Evolutionary conservation across 2,113 vertebrate species (phyloP), one percentile per base, ranked within the genome.

Genomic region (Dendrocopos noguchii): DNA sequence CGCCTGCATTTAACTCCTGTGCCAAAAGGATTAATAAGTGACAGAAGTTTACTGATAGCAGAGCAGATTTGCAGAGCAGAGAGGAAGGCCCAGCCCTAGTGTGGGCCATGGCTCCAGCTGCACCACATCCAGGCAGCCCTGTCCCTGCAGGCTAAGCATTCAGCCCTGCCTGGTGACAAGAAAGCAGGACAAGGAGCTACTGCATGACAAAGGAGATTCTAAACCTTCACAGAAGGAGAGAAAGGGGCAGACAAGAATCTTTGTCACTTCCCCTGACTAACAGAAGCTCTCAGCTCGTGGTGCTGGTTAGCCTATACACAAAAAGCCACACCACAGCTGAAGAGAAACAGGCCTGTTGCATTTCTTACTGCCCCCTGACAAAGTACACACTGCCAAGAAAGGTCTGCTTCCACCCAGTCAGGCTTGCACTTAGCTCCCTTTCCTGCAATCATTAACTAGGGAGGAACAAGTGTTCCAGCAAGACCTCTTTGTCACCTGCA

Each of bases 371-470:
- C 31, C 44, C 64, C n/a, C 64, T 64, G 42, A 61, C 22, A 87
- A 36, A 77, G 66, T 1, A 9, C 33, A 42, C 6, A 1, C 15
- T 60, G 71, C 77, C 68, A 52, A 9, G 1, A 18, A 59, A 74
- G 67, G 27, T 25, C 70, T 73, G 77, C 76, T 39, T 53, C 67
- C 3, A 4, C 72, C 86, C 74, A 73, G 44, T 4, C 57, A 34
- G 46, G 34, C 83, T 71, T 91, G 90, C 20, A 73, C 92, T 93
- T 67, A 55, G 90, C 39, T 89, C 92, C 60, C 24, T 57, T 47
- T 39, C 57, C 86, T 84, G 79, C 72, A 92, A 95, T 94, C 87
- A 96, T 96, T 96, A 95, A 95, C 90, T 20, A 91, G 57, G 70
- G 2, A 74, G 67, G 88, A 88, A 60, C 88, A 78, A 67, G 78